These are phyloP conservation scores for Gymnodraco acuticeps DNA, from an alignment of 2,797 vertebrate genomes.

Conservation along the genomic window DNA sequence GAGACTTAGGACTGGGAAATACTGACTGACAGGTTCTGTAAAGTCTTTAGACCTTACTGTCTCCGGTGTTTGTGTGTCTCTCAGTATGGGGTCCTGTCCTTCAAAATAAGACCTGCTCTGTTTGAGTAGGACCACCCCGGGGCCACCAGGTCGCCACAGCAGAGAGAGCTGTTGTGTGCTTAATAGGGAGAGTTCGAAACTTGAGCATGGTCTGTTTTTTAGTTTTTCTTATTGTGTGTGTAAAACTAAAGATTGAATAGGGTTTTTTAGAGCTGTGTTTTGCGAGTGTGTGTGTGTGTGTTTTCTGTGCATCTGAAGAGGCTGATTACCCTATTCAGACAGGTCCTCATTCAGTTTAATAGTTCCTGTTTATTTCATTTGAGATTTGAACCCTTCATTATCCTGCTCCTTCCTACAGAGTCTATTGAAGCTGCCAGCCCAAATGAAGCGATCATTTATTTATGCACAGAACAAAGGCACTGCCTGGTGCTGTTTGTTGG, in stretches of 20 bases:
- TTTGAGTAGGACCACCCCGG: conserved; percentile 65
- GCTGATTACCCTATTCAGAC: conserved; percentile 72
- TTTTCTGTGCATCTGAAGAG: conserved; percentile 67
- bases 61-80: conserved; percentile 74
- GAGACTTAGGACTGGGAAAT: conserved; percentile 46
- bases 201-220: conserved; percentile 46
- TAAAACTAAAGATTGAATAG: conserved; percentile 50
- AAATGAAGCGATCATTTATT: conserved; percentile 83
- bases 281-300: conserved; percentile 12
- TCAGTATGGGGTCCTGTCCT: conserved; percentile 77
- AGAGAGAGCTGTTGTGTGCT: conserved; percentile 50
- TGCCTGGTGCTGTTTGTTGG: conserved; percentile 77
- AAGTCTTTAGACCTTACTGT: conserved; percentile 68
- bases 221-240: conserved; percentile 26
- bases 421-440: conserved; percentile 72
- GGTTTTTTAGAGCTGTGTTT: conserved; percentile 44
- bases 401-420: conserved; percentile 68
- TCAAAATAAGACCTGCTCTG: conserved; percentile 70
- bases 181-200: conserved; percentile 50
- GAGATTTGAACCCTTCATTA: conserved; percentile 75
- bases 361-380: conserved; percentile 74
- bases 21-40: conserved; percentile 66
- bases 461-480: conserved; percentile 76
- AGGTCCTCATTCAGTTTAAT: conserved; percentile 75
- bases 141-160: conserved; percentile 67